Base-by-base conservation (phyloP, 2,888 invertebrate species). In the Nymphalis urticae region DNA sequence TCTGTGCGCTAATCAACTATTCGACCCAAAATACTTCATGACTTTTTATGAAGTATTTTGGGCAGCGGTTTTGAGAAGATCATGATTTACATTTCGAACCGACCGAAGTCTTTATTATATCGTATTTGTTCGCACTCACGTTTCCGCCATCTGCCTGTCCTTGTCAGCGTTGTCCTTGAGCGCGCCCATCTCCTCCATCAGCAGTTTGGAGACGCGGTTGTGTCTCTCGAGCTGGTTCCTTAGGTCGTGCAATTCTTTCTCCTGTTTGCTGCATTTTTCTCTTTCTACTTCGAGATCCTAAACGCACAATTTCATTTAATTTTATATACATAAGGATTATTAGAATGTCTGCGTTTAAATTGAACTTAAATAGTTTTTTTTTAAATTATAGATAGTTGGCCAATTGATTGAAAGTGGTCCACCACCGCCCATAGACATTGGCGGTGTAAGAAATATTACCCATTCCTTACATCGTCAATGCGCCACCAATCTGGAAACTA, bases 111-210 rank as follows among this genome's bases (percentile, higher is more conserved):
- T 1, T 10, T 4, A 48, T 5, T 10, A 8, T 27, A 27, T 10
- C 13, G 36, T 42, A 42, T 9, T 16, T 17, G 21, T 24, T 16
- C 27, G 24, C 10, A 72, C 74, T 69, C 73, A 94, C 94, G 93
- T 93, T 66, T 90, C 91, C 0, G 94, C 94, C 84, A 93, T 93
- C 77, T 94, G 93, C 65, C 94, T 87, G 77, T 95, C 95, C 71
- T 91, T 91, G 75, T 95, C 94, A 1, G 95, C 95, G 72, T 94
- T 92, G 61, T 94, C 85, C 78, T 94, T 94, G 61, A 95, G 85
- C 1, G 93, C 93, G 3, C 94, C 89, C 53, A 95, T 93, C 77
- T 96, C 95, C 1, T 95, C 94, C 76, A 95, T 94, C 59, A 96
- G 92, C 82, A 95, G 87, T 76, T 94, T 94, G 32, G 95, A 94